Base-by-base conservation (phyloP, 1,140 invertebrate genomes). In the Ptiloglossa arizonensis region DNA sequence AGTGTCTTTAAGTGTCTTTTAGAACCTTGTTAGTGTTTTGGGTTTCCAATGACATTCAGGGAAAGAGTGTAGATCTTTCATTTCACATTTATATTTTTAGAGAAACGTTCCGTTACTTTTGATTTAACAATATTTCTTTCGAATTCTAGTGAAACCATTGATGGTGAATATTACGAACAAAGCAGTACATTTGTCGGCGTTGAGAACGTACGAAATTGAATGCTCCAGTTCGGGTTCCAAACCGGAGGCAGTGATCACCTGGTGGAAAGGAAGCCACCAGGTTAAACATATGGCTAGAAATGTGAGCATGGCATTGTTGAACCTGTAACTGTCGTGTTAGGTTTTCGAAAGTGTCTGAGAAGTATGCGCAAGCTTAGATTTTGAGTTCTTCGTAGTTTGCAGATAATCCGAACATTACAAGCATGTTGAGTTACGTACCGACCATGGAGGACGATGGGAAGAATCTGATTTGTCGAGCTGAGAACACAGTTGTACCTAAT, bases 211-310 rank as follows among this genome's bases (percentile, higher is more conserved):
- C 87, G 96, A 97, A 82, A 94, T 98, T 38, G 96, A 97, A 87
- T 98, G 97, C 88, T 94, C 95, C 82, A 96, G 96, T 54, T 95
- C 95, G 0, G 97, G 97, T 52, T 97, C 97, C 0, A 93, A 95
- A 73, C 97, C 97, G 0, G 94, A 96, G 81, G 96, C 97, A 6
- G 93, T 95, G n/a, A 96, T 98, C 83, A 96, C 96, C 17, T 95
- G 94, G 94, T 98, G 96, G 96, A 97, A 97, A 89, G 96, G 96
- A 46, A 95, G 94, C 82, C 94, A 96, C 84, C 96, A 96, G 88
- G 94, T 97, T 19, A 96, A 96, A 90, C 94, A 95, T 88, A 94
- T 96, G 89, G 95, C 96, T 57, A 96, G 96, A 93, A 96, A 96
- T 90, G 96, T 97, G 92, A 96, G 95, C 95, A 89, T 75, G 60